phyloP scores from a whole-genome alignment of 1,140 invertebrate genomes.

The Cylas formicarius region DNA sequence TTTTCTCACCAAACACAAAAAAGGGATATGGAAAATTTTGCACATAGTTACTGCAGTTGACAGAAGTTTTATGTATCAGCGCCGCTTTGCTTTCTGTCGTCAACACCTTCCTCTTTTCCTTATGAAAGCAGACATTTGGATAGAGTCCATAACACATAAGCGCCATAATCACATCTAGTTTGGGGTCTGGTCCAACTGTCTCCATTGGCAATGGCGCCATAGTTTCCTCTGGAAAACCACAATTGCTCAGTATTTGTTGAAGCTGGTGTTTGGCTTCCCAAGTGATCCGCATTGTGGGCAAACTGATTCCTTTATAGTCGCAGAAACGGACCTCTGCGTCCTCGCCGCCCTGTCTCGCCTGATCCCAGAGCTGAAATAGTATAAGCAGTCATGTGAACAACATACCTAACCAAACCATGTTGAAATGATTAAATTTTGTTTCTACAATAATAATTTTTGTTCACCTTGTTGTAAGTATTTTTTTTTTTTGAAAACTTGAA shows the following conservation, averaged over 20 bases:
- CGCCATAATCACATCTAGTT: constrained; percentile 78
- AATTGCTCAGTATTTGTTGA: constrained; percentile 68
- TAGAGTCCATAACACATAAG: constrained; percentile 87
- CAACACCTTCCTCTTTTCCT: constrained; percentile 89
- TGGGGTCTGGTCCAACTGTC: constrained; percentile 66
- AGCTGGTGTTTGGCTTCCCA: constrained; percentile 90
- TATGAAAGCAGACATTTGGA: constrained; percentile 94
- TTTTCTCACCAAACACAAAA: constrained; percentile 98
- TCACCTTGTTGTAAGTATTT: no score
- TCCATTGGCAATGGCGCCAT: constrained; percentile 68
- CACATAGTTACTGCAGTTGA: constrained; percentile 84
- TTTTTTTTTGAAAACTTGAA: constrained; percentile 7
- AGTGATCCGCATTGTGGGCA: constrained; percentile 82
- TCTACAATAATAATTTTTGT: neutral
- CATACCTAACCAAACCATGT: no score
- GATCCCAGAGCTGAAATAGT: constrained; percentile 64
- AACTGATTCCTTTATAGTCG: constrained; percentile 80
- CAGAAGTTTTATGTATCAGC: constrained; percentile 92
- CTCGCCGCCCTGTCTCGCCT: constrained; percentile 67
- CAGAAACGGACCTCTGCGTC: constrained; percentile 78
- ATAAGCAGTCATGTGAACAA: constrained; percentile 7
- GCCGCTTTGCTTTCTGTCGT: constrained; percentile 93
- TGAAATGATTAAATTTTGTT: no score
- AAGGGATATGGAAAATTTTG: constrained; percentile 87
- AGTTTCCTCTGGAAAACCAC: constrained; percentile 86